These are phyloP conservation scores for Dendrophyllia cribrosa DNA, from an alignment of 64 coral and sea anemone species.

Conservation along the genomic window DNA sequence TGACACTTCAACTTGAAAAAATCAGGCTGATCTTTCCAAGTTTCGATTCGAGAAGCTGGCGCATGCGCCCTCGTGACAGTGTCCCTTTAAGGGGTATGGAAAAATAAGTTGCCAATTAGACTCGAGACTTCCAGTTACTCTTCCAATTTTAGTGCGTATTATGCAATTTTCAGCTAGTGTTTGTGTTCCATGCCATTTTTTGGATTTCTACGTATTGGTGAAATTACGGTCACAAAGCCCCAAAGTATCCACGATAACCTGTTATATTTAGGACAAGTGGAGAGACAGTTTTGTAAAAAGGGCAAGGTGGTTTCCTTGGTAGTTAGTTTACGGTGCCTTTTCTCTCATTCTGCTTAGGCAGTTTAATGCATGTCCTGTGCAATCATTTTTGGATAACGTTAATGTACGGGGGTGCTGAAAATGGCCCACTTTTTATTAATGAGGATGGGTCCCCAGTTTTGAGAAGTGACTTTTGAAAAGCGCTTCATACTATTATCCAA, in stretches of 20 bases:
- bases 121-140: constrained; percentile 20
- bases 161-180: not conserved
- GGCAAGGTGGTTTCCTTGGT: constrained; percentile 8
- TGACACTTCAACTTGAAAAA: too few species aligned
- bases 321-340: not conserved
- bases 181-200: constrained; percentile 45
- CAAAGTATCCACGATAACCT: not conserved
- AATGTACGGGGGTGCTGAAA: not conserved
- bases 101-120: constrained; percentile 21
- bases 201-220: constrained; percentile 53
- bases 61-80: too few species aligned
- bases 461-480: constrained; percentile 27
- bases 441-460: not conserved
- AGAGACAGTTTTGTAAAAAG: not conserved
- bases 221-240: not conserved
- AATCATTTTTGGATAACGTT: constrained; percentile 47
- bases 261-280: not conserved
- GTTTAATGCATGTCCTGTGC: constrained; percentile 32
- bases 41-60: too few species aligned
- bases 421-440: constrained; percentile 36
- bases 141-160: constrained; percentile 2
- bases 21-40: too few species aligned
- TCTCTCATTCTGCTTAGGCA: constrained; percentile 6
- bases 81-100: constrained; percentile 47
- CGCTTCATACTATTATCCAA: not conserved